phyloP scores from a whole-genome alignment of 1,140 invertebrate species.

The Coelopa frigida region DNA sequence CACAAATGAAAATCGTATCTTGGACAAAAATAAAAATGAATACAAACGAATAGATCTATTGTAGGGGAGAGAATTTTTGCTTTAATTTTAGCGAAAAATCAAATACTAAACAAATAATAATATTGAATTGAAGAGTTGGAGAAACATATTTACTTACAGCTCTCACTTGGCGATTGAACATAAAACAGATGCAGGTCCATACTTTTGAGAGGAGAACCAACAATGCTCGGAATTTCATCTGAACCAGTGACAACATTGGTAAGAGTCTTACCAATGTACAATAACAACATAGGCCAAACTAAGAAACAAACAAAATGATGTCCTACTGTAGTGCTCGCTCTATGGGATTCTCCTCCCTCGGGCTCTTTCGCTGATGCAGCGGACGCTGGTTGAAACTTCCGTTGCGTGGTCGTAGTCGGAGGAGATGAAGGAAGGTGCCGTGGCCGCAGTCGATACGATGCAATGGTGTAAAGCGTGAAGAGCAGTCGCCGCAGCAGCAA shows the following conservation, averaged over 20 bases:
- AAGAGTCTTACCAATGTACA: slow-evolving; percentile 31
- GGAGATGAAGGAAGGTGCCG: too few relatives aligned
- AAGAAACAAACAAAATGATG: too few relatives aligned
- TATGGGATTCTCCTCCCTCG: too few relatives aligned
- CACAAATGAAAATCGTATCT: too few relatives aligned
- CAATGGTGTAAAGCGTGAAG: too few relatives aligned
- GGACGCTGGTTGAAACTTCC: too few relatives aligned
- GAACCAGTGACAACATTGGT: slow-evolving; percentile 90
- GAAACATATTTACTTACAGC: slow-evolving; percentile 63
- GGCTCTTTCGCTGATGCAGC: too few relatives aligned
- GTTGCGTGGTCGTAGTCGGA: too few relatives aligned
- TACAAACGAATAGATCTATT: background rate
- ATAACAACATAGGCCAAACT: slow-evolving; percentile 1
- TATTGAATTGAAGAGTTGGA: slow-evolving; percentile 2
- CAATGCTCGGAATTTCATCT: slow-evolving; percentile 94
- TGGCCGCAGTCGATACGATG: too few relatives aligned
- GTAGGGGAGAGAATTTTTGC: background rate
- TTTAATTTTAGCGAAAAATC: background rate
- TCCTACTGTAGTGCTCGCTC: too few relatives aligned
- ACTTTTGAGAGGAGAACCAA: slow-evolving; percentile 90
- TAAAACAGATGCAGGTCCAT: slow-evolving; percentile 96
- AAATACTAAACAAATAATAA: background rate
- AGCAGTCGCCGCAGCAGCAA: too few relatives aligned
- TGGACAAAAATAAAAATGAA: slow-evolving; percentile 1
- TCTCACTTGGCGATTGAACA: slow-evolving; percentile 91